Base-by-base conservation (phyloP, 2,797 vertebrate genomes). In the Rhinichthys osculus region DNA sequence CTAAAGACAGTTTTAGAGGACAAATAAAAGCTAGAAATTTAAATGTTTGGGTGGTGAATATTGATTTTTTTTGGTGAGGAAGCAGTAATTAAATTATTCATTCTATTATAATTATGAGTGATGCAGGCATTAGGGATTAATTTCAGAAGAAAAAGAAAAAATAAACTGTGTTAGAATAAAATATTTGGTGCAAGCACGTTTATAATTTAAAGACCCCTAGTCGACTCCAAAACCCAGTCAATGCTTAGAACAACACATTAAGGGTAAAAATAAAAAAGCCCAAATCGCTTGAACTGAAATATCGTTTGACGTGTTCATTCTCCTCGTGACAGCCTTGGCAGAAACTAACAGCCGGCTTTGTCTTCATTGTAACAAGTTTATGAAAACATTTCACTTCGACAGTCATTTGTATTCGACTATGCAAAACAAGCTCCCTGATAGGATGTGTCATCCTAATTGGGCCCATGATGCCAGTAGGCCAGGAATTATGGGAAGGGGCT, bases 381-480 rank as follows among this genome's bases (percentile, higher is more conserved):
- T 96, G 96, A 97, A 92, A 96, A 96, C 95, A 96, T 97, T 95
- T 96, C 88, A 95, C 95, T 96, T 96, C 96, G 96, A 95, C 95
- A 94, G 95, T 97, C 96, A 96, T 96, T 95, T 96, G 95, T 96
- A 96, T 96, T 96, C 95, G 94, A 95, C 96, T 97, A 96, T 97
- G 96, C 96, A 97, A 96, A 97, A 97, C 96, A 96, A 97, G 96
- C 96, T 96, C 95, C 95, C 96, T 96, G 96, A 97, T 97, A 97
- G 96, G 95, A 97, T 96, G 95, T 96, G 96, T 96, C 95, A 96
- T 96, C 95, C 95, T 97, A 97, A 98, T 98, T 97, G 96, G 96
- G 95, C 97, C 96, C 97, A 94, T 93, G 97, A 96, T 96, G 96
- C 95, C 95, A 96, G 95, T 97, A 96, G 96, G 95, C 95, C 96